These are phyloP conservation scores for Numida meleagris DNA, from an alignment of 2,113 vertebrate genomes.

Conservation along the genomic window DNA sequence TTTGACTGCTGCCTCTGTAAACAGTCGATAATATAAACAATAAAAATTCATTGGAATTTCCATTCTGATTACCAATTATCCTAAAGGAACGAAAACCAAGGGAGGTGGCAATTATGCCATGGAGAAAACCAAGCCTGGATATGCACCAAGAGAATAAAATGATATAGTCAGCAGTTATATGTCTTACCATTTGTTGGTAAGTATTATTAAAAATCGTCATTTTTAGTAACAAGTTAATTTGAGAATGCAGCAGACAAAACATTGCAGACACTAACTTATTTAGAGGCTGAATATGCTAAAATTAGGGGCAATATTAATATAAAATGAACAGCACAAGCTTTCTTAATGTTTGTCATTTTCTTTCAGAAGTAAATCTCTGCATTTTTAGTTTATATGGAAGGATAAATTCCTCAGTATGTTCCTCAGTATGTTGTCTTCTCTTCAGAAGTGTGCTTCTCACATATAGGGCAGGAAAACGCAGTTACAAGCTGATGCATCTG, in stretches of 20 bases:
- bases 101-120: background rate
- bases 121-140: background rate
- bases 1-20: background rate
- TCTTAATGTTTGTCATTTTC: background rate
- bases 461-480: background rate
- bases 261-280: background rate
- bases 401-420: background rate
- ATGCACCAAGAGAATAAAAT: background rate
- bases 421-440: background rate
- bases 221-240: background rate
- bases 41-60: background rate
- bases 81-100: background rate
- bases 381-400: background rate
- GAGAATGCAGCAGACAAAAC: background rate
- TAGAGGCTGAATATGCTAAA: background rate
- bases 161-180: background rate
- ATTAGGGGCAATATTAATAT: background rate
- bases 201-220: background rate
- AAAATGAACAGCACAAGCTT: background rate
- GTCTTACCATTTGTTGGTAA: background rate
- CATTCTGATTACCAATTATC: background rate
- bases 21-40: background rate
- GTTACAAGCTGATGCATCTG: background rate
- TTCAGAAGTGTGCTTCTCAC: background rate
- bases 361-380: background rate